Evolutionary conservation across 2,888 invertebrate species (phyloP).

Genomic region (Drosophila phalerata): DNA sequence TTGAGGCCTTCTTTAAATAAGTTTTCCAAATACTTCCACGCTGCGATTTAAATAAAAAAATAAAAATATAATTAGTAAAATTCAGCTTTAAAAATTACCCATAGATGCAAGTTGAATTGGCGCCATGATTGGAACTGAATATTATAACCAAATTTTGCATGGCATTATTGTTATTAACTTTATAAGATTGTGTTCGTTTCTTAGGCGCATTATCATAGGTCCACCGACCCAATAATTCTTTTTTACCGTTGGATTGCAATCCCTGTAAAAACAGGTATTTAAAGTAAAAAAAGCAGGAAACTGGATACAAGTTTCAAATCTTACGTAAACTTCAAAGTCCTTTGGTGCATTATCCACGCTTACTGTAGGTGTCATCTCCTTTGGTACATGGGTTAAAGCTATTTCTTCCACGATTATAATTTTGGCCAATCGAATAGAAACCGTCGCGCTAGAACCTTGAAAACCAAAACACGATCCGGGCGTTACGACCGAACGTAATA

Average conservation of each 20-base stretch:
- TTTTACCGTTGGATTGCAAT: constrained; percentile 5
- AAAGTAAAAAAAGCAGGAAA: background rate
- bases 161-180: constrained; percentile 21
- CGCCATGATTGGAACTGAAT: constrained; percentile 76
- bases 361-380: constrained; percentile 63
- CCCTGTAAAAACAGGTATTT: constrained; percentile 49
- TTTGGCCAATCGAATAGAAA: constrained; percentile 65
- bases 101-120: constrained; percentile 76
- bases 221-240: constrained; percentile 59
- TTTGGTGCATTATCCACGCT: constrained; percentile 77
- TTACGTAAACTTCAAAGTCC: constrained; percentile 72
- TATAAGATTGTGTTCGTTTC: constrained; percentile 57
- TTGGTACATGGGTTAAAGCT: constrained; percentile 66
- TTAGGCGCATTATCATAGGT: constrained; percentile 56
- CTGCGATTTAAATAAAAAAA: constrained; percentile 21
- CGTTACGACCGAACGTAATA: constrained; percentile 61
- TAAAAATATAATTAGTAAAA: background rate
- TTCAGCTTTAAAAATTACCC: constrained; percentile 55
- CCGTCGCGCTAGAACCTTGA: constrained; percentile 55
- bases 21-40: constrained; percentile 51
- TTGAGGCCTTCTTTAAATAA: background rate
- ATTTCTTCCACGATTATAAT: constrained; percentile 67
- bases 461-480: constrained; percentile 79
- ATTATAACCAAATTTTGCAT: constrained; percentile 55
- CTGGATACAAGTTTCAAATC: background rate